Evolutionary conservation across 1,140 invertebrate genomes (phyloP), one percentile per base, ranked within the genome.

Genomic region (Microplitis demolitor): DNA sequence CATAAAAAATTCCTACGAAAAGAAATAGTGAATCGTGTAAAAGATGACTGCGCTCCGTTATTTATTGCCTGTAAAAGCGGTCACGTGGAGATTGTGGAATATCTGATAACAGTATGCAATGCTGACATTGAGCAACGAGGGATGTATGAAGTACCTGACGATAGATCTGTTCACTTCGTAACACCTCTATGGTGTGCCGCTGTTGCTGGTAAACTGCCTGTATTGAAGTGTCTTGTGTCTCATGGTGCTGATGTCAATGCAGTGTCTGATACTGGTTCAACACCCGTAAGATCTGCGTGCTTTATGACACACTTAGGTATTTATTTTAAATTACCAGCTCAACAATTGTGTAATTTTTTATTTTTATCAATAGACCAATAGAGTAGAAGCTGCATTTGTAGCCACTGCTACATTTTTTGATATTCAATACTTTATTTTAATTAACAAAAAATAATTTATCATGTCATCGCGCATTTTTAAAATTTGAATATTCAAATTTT

Each of bases 141-240:
- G 77, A 86, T 91, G 34, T 94, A 92, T 79, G 92, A 93, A 85
- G 91, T 92, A 6, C 89, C 90, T 1, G 91, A 92, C 78, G 92
- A 93, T 76, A 88, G 90, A 76, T 92, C 93, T 39, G 90, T 93
- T 31, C 95, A 97, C 86, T 90, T 89, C 78, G 95, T 96, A 0
- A 96, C 96, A 1, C 95, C 96, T 11, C 85, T 98, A n/a, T 97
- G 95, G 96, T 96, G 94, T 87, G 95, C 96, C 11, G 93, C 96
- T 4, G 96, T 97, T 4, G 93, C 94, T n/a, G 95, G 95, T 13
- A 92, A 93, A 75, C 80, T 97, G 11, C 87, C 89, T 56, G 93
- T 96, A 69, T 91, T 97, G 16, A 91, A 92, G 79, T 92, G 91
- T 83, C 87, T 98, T 33, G 90, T 96, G 4, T 87, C 91, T 34